These are phyloP conservation scores for Mongoloraphidia duomilia DNA, from an alignment of 2,888 invertebrate species.

Conservation along the genomic window DNA sequence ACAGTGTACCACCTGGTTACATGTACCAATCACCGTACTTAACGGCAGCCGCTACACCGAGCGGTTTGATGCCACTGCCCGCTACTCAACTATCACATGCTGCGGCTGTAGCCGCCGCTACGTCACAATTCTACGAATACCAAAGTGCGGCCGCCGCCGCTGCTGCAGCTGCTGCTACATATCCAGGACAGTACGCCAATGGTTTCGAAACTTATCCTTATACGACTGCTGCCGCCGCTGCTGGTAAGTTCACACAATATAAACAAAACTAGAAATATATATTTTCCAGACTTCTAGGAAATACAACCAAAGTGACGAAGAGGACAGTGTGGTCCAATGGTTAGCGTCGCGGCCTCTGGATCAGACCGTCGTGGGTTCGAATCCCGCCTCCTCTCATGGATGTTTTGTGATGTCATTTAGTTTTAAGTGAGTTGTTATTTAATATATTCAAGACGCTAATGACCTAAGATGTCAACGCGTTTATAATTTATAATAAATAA, in stretches of 20 bases:
- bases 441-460: too few relatives aligned
- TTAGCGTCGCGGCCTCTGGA: too few relatives aligned
- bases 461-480: too few relatives aligned
- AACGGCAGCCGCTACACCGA: slow-evolving; percentile 39
- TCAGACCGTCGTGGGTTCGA: too few relatives aligned
- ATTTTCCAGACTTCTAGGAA: too few relatives aligned
- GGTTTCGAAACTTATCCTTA: slow-evolving; percentile 61
- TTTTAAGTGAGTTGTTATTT: too few relatives aligned
- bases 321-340: too few relatives aligned
- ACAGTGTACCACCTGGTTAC: slow-evolving; percentile 61
- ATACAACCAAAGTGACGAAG: too few relatives aligned
- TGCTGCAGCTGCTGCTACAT: slow-evolving; percentile 55
- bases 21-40: slow-evolving; percentile 61
- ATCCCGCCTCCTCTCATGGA: too few relatives aligned
- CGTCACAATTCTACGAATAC: slow-evolving; percentile 68
- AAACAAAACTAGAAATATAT: not conserved
- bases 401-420: too few relatives aligned
- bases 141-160: slow-evolving; percentile 53
- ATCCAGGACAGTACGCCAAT: slow-evolving; percentile 59
- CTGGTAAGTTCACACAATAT: not conserved
- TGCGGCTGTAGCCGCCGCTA: slow-evolving; percentile 64
- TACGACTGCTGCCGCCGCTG: slow-evolving; percentile 45
- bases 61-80: slow-evolving; percentile 53
- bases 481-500: too few relatives aligned
- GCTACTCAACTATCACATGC: slow-evolving; percentile 52